Evolutionary conservation across 2,113 vertebrate genomes (phyloP), one percentile per base, ranked within the genome.

Genomic region (Alouatta palliata): DNA sequence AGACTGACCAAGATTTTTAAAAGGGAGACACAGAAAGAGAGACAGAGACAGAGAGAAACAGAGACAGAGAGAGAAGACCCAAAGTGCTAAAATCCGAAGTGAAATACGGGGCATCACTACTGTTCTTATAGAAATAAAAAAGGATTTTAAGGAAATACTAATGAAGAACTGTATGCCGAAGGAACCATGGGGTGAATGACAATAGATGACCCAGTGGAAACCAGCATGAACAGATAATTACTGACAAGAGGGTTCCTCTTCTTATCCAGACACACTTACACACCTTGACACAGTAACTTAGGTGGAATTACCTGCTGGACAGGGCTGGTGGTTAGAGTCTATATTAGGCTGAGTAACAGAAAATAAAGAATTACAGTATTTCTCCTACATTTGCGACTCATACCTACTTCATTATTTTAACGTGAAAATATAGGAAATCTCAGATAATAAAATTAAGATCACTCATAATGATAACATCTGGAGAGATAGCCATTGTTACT

Each of bases 391-490:
- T 35, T 61, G 17, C 84, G 14, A 47, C 6, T 64, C 37, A 54
- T 86, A 58, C 35, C 20, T 71, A 61, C 2, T 47, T 45, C 37
- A 52, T 90, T 76, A 82, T 82, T 90, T 84, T 64, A 87, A 30
- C 35, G 79, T 75, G 8, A 20, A 84, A 79, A 58, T 82, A 58
- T 12, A 25, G 25, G 35, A 81, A 93, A 49, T 88, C 13, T 87
- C 70, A 76, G 56, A 94, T n/a, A 85, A 91, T 87, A 73, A 87
- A 94, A 49, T 79, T 77, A 92, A 37, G 40, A 61, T 56, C 25
- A 54, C 27, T 70, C 3, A 61, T 66, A 52, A 79, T 54, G n/a
- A 23, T 66, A 73, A 87, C 9, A 71, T 37, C 49, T 35, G 32
- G 66, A 64, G n/a, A 73, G 32, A 75, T 2, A 76, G 32, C 14